phyloP scores from a whole-genome alignment of 1,140 invertebrate genomes.

The Homalodisca vitripennis region DNA sequence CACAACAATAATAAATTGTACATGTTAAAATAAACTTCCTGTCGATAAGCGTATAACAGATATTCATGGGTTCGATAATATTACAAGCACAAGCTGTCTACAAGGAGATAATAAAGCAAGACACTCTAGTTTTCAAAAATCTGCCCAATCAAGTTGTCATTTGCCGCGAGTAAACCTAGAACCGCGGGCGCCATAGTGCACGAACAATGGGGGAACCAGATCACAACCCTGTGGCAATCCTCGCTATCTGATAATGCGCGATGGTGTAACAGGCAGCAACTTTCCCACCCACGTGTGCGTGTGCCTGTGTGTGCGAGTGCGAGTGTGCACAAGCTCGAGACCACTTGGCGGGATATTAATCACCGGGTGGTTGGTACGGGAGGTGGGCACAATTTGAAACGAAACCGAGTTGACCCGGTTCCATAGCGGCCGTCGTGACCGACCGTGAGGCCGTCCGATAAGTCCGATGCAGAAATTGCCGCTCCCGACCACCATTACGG shows the following conservation, averaged over 20 bases:
- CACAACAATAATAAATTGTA: too few relatives aligned
- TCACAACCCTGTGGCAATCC: slow-evolving; percentile 7
- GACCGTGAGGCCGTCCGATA: too few relatives aligned
- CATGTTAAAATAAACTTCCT: too few relatives aligned
- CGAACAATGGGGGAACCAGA: slow-evolving; percentile 22
- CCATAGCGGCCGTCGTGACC: slow-evolving; percentile 6
- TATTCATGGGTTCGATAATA: too few relatives aligned
- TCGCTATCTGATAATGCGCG: slow-evolving; percentile 19
- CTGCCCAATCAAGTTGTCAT: neutral
- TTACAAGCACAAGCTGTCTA: too few relatives aligned
- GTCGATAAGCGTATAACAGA: too few relatives aligned
- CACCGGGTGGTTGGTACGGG: neutral
- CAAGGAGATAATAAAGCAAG: too few relatives aligned
- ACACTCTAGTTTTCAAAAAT: too few relatives aligned
- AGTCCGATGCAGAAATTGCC: too few relatives aligned
- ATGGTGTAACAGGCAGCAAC: neutral
- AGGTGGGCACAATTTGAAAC: slow-evolving; percentile 1
- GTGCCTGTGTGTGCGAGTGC: neutral
- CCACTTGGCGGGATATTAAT: slow-evolving; percentile 1
- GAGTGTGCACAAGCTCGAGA: neutral
- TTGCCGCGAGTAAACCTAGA: neutral
- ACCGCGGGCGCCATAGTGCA: slow-evolving; percentile 14
- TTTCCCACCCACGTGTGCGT: neutral
- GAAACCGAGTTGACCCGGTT: slow-evolving; percentile 12
- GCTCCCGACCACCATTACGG: neutral